These are phyloP conservation scores for Adrianichthys oophorus DNA, from an alignment of 2,797 vertebrate species.

Conservation along the genomic window DNA sequence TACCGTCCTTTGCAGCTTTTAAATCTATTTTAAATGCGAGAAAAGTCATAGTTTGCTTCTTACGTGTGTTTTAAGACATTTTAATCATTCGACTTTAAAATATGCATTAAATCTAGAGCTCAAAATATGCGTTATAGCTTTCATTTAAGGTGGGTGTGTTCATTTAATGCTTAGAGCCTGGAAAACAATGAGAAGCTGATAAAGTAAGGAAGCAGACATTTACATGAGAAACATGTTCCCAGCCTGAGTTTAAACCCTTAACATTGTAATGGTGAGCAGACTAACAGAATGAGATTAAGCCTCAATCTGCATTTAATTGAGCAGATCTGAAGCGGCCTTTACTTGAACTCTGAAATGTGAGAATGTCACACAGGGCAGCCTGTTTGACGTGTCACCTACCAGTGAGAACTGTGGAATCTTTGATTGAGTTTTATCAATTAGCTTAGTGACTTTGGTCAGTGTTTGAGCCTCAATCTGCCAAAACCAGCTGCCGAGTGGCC, in stretches of 20 bases:
- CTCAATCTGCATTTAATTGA: conserved; percentile 81
- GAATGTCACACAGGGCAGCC: conserved; percentile 77
- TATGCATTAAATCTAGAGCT: no score
- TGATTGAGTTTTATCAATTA: conserved; percentile 79
- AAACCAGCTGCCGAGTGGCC: conserved; percentile 11
- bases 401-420: conserved; percentile 70
- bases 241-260: conserved; percentile 76
- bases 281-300: conserved; percentile 81
- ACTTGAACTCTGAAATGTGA: conserved; percentile 83
- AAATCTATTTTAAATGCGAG: not conserved
- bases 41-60: no score
- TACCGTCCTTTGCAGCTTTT: conserved; percentile 15
- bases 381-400: conserved; percentile 79
- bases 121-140: conserved; percentile 5
- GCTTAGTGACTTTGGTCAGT: conserved; percentile 54
- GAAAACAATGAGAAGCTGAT: conserved; percentile 63
- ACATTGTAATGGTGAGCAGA: conserved; percentile 81
- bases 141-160: conserved; percentile 40
- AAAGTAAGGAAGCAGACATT: conserved; percentile 68
- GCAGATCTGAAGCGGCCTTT: conserved; percentile 80
- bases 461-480: conserved; percentile 27
- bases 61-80: no score
- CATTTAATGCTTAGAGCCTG: conserved; percentile 71
- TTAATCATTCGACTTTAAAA: no score
- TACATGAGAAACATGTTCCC: conserved; percentile 81